Evolutionary conservation across 1,140 invertebrate species (phyloP).

Genomic region (Drosophila bipectinata): DNA sequence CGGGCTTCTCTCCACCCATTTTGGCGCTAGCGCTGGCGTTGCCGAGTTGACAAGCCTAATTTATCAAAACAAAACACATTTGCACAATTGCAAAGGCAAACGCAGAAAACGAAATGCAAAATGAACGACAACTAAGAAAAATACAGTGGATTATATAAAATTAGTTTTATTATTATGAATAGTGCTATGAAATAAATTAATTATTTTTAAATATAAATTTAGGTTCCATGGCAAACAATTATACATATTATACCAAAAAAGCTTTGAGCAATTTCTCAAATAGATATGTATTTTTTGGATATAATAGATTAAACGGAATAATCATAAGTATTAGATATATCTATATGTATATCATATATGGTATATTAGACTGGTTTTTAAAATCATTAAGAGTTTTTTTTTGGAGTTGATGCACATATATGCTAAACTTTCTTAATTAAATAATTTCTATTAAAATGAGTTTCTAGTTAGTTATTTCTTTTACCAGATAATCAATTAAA

Average conservation of each 20-base stretch:
- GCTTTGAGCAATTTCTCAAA: too few species aligned
- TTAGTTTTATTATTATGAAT: neutral
- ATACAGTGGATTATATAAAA: conserved; percentile 27
- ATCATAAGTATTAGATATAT: too few species aligned
- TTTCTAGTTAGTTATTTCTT: neutral
- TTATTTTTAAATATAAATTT: neutral
- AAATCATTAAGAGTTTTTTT: too few species aligned
- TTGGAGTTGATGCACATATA: too few species aligned
- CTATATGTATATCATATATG: too few species aligned
- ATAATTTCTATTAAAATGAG: too few species aligned
- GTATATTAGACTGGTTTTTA: too few species aligned
- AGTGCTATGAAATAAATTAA: too few species aligned
- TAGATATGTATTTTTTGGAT: too few species aligned
- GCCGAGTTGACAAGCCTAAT: conserved; percentile 83
- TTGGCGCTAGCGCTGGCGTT: conserved; percentile 35
- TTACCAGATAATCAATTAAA: conserved; percentile 5
- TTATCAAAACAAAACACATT: conserved; percentile 83
- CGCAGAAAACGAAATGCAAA: conserved; percentile 71
- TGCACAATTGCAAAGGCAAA: conserved; percentile 81
- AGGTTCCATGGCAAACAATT: neutral
- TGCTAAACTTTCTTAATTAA: too few species aligned
- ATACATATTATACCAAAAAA: too few species aligned
- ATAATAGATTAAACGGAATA: too few species aligned
- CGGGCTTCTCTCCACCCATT: conserved; percentile 21
- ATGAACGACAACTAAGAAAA: conserved; percentile 42